A percentile compares a stretch with the other conserved stretches of the same genome.
phyloP scores from a whole-genome alignment of 1,140 invertebrate species.

The Macrocentrus cingulum region DNA sequence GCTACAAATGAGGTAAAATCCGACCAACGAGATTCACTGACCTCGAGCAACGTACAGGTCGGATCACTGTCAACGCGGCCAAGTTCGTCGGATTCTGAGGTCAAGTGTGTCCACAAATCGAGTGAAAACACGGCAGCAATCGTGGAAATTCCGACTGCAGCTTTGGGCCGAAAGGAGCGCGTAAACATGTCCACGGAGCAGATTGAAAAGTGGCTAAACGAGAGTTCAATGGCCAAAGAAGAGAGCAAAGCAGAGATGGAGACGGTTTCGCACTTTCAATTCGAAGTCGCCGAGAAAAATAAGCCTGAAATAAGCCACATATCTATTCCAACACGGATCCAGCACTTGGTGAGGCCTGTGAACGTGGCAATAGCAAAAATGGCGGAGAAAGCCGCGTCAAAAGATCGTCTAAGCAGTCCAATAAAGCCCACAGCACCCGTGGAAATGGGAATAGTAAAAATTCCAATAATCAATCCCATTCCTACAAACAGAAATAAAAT shows the following conservation, averaged over 20 bases:
- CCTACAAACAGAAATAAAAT: constrained; percentile 34
- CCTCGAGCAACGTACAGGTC: background rate
- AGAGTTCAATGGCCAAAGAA: constrained; percentile 63
- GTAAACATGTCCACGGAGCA: constrained; percentile 74
- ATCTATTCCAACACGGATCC: constrained; percentile 55
- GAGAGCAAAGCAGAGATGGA: constrained; percentile 61
- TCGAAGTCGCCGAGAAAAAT: constrained; percentile 39
- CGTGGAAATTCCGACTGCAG: constrained; percentile 44
- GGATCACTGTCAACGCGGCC: constrained; percentile 12
- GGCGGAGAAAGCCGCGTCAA: constrained; percentile 37
- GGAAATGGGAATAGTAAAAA: constrained; percentile 20
- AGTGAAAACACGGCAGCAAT: constrained; percentile 38
- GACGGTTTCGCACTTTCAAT: constrained; percentile 45
- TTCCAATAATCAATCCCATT: constrained; percentile 3
- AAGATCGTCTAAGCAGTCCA: background rate
- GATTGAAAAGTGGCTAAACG: constrained; percentile 72
- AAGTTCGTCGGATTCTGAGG: constrained; percentile 22
- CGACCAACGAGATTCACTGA: constrained; percentile 15
- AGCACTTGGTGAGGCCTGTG: constrained; percentile 54
- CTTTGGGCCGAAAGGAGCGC: constrained; percentile 63
- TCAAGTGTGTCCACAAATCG: constrained; percentile 37
- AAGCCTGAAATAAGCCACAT: constrained; percentile 43
- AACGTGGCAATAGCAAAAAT: constrained; percentile 55
- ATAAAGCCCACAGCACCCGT: background rate
- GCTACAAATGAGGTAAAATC: constrained; percentile 8